A percentile compares a stretch with the other conserved stretches of the same genome.
Conservation (phyloP, 1,140 invertebrate species). For the Halictus rubicundus region DNA sequence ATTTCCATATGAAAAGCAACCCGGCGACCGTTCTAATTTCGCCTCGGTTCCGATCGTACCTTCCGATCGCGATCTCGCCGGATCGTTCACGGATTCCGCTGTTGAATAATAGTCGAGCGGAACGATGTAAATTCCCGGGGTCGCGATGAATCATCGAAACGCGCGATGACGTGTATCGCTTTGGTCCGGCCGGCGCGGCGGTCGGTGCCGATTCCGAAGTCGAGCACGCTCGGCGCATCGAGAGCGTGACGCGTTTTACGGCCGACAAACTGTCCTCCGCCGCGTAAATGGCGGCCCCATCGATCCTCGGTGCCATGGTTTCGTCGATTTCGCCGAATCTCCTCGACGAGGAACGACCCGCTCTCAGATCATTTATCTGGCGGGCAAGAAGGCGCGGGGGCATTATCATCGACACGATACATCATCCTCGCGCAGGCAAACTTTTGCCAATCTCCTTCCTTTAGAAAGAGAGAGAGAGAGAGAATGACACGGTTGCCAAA, state of each 20-base stretch:
- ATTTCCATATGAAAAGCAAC: no score
- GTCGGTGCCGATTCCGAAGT: constrained; percentile 3
- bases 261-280: constrained; percentile 10
- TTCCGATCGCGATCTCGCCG: background rate
- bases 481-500: no score
- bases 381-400: background rate
- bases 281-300: background rate
- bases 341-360: background rate
- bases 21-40: no score
- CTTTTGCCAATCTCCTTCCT: constrained; percentile 64
- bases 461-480: no score
- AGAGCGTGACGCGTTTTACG: background rate
- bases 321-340: background rate
- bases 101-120: background rate
- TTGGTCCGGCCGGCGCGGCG: no score
- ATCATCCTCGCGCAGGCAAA: constrained; percentile 57
- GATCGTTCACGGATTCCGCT: background rate
- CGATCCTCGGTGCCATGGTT: background rate
- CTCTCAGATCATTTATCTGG: constrained; percentile 28
- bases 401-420: constrained; percentile 66
- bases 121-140: background rate
- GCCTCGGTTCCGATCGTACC: no score
- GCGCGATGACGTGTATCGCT: constrained; percentile 23
- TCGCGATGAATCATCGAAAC: constrained; percentile 24
- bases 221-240: background rate